Percentiles rank a stretch among this genome's conserved stretches.
These are phyloP conservation scores for Gymnopithys bicolor DNA, from an alignment of 2,797 vertebrate genomes.

Conservation along the genomic window DNA sequence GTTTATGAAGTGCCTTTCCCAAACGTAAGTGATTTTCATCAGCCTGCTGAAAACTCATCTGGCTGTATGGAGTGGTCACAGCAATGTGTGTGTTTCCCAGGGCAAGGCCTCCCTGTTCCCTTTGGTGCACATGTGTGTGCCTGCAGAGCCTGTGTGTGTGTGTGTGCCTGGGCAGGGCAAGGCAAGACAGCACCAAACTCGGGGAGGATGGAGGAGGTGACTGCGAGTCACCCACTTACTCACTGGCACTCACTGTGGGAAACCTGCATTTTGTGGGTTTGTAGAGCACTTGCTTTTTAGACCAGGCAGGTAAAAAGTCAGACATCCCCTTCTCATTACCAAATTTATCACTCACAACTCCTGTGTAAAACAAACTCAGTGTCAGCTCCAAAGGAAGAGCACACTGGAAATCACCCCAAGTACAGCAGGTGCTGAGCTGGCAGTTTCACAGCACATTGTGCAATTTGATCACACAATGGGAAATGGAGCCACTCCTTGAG, in stretches of 20 bases:
- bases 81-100: not conserved
- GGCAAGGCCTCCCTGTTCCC: not conserved
- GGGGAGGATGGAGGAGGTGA: constrained; percentile 37
- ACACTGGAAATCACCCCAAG: not conserved
- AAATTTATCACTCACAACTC: not conserved
- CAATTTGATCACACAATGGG: constrained; percentile 64
- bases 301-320: not conserved
- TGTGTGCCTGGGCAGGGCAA: constrained; percentile 30
- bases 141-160: not conserved
- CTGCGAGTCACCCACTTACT: constrained; percentile 45
- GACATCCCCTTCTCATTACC: not conserved
- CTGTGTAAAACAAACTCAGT: not conserved
- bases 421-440: constrained; percentile 60
- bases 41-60: not conserved
- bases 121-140: not conserved
- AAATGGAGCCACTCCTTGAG: constrained; percentile 67
- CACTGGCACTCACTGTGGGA: constrained; percentile 29
- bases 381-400: not conserved
- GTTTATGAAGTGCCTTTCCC: not conserved
- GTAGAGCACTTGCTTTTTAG: not conserved
- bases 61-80: not conserved
- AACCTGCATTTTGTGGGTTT: constrained; percentile 46
- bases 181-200: constrained; percentile 33
- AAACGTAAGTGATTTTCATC: not conserved
- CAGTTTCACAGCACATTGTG: constrained; percentile 66